Conservation (phyloP, 2,888 invertebrate genomes). For the Pharmacophagus antenor region DNA sequence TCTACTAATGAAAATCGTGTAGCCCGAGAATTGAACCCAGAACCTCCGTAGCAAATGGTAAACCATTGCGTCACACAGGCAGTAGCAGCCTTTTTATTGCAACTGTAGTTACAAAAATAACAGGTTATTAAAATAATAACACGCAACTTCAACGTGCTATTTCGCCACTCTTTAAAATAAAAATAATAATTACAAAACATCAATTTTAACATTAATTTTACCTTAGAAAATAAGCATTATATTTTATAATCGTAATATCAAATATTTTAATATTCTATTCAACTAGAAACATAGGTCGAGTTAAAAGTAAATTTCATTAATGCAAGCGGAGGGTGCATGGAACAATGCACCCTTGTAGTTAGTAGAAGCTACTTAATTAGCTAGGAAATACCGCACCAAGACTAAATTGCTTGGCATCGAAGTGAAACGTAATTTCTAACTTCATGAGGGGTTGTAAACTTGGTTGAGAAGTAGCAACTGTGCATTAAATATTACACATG, state of each 20-base stretch:
- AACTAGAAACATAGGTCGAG: background rate
- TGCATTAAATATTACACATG: slow-evolving; percentile 5
- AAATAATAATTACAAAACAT: no score
- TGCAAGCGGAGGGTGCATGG: slow-evolving; percentile 15
- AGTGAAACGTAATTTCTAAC: slow-evolving; percentile 31
- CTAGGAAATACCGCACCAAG: slow-evolving; percentile 29
- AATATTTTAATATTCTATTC: background rate
- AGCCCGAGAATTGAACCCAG: no score
- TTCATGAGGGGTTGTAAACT: slow-evolving; percentile 23
- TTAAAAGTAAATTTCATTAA: slow-evolving; percentile 23
- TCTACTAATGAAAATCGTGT: no score
- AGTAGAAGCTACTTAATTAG: slow-evolving; percentile 30
- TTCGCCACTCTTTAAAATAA: no score
- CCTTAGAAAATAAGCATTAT: background rate
- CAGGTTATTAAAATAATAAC: background rate
- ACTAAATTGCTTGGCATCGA: slow-evolving; percentile 30
- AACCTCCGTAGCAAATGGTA: no score
- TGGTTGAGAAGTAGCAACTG: slow-evolving; percentile 13
- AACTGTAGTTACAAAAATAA: background rate
- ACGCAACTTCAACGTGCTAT: no score
- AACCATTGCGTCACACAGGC: background rate
- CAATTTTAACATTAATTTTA: no score
- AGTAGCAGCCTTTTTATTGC: background rate
- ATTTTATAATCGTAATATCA: background rate
- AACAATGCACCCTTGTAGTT: slow-evolving; percentile 26